Base-by-base conservation (phyloP, 2,113 vertebrate genomes). In the Albula goreensis region DNA sequence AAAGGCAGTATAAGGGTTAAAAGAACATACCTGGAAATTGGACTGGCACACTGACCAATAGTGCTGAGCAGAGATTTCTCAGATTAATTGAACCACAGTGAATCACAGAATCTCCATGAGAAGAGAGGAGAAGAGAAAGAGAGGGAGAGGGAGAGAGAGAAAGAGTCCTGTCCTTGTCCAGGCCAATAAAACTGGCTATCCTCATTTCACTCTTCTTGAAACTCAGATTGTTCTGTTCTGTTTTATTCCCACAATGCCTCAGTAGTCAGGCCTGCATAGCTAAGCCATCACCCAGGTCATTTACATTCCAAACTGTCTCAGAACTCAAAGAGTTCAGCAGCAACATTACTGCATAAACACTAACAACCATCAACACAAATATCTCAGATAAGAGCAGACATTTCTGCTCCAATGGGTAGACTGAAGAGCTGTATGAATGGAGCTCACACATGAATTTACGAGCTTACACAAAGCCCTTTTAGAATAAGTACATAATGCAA, bases 51-150 rank as follows among this genome's bases (percentile, higher is more conserved):
- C n/a, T n/a, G n/a, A n/a, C n/a, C n/a, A n/a, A n/a, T n/a, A n/a
- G n/a, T n/a, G 53, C 81, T 56, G 52, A 56, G 81, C 53, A 82
- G 81, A n/a, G 31, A 56, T 82, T 56, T 60, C 10, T 25, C 8
- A 56, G 81, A 82, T 82, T 82, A 82, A 48, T 57, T 82, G 51
- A 13, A 82, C 53, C 13, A 25, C 52, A 31, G n/a, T 82, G 81
- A 82, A 52, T 82, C 52, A 82, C n/a, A 74, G 66, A 2, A 22
- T 19, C 15, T 63, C 6, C 60, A 63, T 19, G 66, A 12, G n/a
- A 74, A 74, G n/a, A 74, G n/a, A 74, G n/a, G 8, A 2, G 25
- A n/a, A 74, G n/a, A 74, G n/a, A 25, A n/a, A 74, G 19, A 74
- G 22, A 9, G 66, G 19, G n/a, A 63, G 10, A 63, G 60, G 13